phyloP scores from a whole-genome alignment of 2,888 invertebrate genomes.

The Callosobruchus maculatus region DNA sequence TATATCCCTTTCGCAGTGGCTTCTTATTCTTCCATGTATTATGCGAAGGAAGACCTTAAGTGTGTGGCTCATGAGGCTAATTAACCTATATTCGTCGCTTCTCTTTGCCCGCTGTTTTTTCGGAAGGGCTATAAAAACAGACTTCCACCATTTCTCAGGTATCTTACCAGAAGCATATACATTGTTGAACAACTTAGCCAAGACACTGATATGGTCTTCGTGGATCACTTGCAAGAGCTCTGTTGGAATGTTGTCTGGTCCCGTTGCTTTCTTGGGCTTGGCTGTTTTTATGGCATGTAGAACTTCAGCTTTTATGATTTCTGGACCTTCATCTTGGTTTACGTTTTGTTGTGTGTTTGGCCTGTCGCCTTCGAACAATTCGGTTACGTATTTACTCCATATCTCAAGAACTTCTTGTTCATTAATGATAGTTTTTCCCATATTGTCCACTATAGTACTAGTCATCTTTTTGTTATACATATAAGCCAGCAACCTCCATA shows the following conservation, averaged over 20 bases:
- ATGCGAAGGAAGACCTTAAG: constrained; percentile 7
- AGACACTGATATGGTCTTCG: not conserved
- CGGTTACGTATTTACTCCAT: constrained; percentile 3
- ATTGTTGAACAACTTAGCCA: constrained; percentile 2
- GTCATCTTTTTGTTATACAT: constrained; percentile 1
- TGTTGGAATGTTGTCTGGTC: not conserved
- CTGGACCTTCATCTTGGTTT: not conserved
- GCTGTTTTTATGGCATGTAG: not conserved
- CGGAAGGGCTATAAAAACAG: not conserved
- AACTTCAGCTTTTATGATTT: not conserved
- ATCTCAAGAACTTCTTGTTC: not conserved
- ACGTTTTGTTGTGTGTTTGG: not conserved
- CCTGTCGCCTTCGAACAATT: constrained; percentile 5
- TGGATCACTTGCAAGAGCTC: not conserved
- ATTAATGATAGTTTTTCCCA: not conserved
- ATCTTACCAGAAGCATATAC: not conserved
- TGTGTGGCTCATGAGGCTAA: constrained; percentile 8
- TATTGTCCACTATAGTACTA: not conserved
- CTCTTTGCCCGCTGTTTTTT: too few relatives aligned
- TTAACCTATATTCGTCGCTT: not conserved
- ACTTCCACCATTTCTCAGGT: not conserved
- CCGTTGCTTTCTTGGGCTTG: not conserved
- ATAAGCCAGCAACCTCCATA: constrained; percentile 6
- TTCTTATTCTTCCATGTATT: constrained; percentile 7
- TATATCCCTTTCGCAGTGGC: constrained; percentile 7